Evolutionary conservation across 2,113 vertebrate species (phyloP).

Genomic region (Zapus hudsonius): DNA sequence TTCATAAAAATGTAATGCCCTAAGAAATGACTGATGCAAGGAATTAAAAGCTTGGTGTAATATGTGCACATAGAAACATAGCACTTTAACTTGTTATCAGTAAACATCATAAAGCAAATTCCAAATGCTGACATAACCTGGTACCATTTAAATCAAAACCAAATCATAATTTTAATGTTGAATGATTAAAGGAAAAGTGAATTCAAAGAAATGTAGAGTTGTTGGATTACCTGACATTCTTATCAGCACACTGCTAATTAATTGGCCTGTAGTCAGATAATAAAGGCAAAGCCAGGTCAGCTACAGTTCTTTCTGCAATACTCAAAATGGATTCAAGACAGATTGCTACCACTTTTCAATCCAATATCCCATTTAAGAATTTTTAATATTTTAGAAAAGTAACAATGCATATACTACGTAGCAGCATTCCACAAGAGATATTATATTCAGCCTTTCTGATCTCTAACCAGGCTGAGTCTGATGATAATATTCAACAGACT

Average conservation of each 20-base stretch:
- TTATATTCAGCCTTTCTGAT: background rate
- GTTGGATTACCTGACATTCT: background rate
- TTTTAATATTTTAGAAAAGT: background rate
- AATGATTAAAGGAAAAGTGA: background rate
- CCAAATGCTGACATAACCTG: background rate
- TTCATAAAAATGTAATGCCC: background rate
- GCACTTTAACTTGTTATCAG: background rate
- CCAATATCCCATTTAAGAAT: background rate
- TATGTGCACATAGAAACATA: background rate
- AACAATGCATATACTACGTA: background rate
- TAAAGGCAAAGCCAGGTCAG: background rate
- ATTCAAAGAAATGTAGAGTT: conserved; percentile 43
- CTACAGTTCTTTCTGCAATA: background rate
- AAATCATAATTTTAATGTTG: background rate
- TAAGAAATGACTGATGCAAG: background rate
- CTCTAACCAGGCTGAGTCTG: background rate
- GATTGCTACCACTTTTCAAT: background rate
- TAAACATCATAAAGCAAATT: background rate
- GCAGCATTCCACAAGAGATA: background rate
- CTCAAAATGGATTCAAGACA: background rate
- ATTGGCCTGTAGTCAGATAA: background rate
- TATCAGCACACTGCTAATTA: background rate
- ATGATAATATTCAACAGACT: background rate
- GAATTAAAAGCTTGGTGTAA: conserved; percentile 5
- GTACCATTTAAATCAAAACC: conserved; percentile 13